Conservation (phyloP, 2,113 vertebrate genomes). For the Anoura caudifer region DNA sequence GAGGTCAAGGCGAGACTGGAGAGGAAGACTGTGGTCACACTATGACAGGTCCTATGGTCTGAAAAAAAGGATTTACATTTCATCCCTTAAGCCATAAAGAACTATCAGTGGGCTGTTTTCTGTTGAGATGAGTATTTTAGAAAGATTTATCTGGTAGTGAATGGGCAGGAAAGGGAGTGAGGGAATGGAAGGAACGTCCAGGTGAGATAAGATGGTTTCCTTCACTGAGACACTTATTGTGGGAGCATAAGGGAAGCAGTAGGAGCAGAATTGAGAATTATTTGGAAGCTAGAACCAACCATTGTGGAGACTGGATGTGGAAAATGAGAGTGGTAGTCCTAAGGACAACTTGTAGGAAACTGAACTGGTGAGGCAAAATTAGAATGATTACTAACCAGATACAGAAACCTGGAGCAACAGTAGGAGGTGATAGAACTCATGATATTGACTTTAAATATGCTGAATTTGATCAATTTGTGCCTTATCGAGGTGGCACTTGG, state of each 20-base stretch:
- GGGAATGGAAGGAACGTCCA: not conserved
- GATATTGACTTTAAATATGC: not conserved
- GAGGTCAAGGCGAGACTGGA: not conserved
- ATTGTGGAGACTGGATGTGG: not conserved
- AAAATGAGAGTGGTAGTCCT: not conserved
- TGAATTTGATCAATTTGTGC: not conserved
- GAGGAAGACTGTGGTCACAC: not conserved
- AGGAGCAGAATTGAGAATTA: not conserved
- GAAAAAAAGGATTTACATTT: not conserved
- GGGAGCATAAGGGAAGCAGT: not conserved
- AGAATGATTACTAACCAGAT: not conserved
- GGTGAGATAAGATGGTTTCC: not conserved
- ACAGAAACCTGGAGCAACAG: not conserved
- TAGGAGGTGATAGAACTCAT: not conserved
- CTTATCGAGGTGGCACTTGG: not conserved
- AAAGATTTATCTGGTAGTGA: not conserved
- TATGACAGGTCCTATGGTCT: not conserved
- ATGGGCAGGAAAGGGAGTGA: not conserved
- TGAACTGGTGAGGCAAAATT: not conserved
- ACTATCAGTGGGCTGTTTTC: not conserved
- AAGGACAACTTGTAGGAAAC: not conserved
- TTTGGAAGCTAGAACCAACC: not conserved
- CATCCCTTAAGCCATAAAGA: not conserved
- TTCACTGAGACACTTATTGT: not conserved
- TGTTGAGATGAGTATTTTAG: not conserved